Conservation (phyloP, 92 coral and sea anemone genomes). For the Palythoa grandis region DNA sequence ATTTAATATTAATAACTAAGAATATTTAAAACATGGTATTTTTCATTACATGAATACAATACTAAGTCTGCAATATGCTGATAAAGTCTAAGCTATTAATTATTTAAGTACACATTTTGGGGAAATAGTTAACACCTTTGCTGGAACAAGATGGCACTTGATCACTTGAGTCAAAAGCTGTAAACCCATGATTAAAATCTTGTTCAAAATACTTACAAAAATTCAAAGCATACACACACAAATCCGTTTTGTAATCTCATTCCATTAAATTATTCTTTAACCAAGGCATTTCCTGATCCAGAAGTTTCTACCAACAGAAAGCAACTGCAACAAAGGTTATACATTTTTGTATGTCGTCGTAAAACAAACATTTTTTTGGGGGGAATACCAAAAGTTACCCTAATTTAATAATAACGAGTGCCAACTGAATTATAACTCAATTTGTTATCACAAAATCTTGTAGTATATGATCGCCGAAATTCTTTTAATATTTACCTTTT, state of each 20-base stretch:
- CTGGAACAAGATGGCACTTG: too few relatives aligned
- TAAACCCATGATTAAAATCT: not conserved
- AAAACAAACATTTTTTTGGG: not conserved
- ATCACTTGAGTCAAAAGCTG: too few relatives aligned
- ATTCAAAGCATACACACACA: not conserved
- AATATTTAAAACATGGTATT: too few relatives aligned
- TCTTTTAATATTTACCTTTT: not conserved
- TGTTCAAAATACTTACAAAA: not conserved
- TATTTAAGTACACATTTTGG: too few relatives aligned
- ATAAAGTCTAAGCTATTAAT: too few relatives aligned
- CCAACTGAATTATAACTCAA: not conserved
- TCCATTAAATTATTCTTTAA: not conserved
- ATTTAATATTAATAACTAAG: too few relatives aligned
- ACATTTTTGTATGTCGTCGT: not conserved
- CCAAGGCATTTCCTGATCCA: slow-evolving; percentile 5
- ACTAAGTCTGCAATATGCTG: too few relatives aligned
- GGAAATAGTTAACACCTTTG: too few relatives aligned
- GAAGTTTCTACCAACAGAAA: not conserved
- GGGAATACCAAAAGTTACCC: not conserved
- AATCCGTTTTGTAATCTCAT: not conserved
- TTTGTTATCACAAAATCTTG: not conserved
- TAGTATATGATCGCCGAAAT: not conserved
- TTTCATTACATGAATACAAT: too few relatives aligned
- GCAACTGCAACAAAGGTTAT: not conserved
- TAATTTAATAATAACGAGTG: not conserved